A percentile compares a stretch with the other conserved stretches of the same genome.
Evolutionary conservation across 2,888 invertebrate species (phyloP).

Genomic region (Dysmachus trigonus): DNA sequence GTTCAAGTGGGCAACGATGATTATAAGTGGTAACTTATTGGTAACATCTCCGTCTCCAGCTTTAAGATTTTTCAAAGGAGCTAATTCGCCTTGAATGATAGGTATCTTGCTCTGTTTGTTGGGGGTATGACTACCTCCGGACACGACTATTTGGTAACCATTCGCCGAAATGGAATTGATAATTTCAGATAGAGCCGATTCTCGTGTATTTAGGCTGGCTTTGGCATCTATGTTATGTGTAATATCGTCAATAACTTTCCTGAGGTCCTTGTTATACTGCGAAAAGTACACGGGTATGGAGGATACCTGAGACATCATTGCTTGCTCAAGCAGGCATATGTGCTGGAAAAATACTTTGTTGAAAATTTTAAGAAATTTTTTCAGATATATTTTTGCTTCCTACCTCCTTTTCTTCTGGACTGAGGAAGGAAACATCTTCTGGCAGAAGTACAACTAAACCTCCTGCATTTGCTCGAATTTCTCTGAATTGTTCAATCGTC

Average conservation of each 20-base stretch:
- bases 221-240: conserved; percentile 74
- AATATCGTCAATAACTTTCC: conserved; percentile 79
- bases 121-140: conserved; percentile 74
- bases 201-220: conserved; percentile 67
- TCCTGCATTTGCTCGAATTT: conserved; percentile 81
- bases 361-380: not conserved
- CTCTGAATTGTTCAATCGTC: conserved; percentile 78
- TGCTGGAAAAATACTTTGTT: conserved; percentile 66
- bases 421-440: conserved; percentile 72
- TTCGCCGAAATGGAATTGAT: conserved; percentile 90
- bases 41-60: conserved; percentile 67
- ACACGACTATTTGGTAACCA: conserved; percentile 90
- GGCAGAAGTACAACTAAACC: conserved; percentile 88
- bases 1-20: conserved; percentile 93
- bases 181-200: conserved; percentile 84
- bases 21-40: conserved; percentile 81
- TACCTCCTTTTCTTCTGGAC: conserved; percentile 76
- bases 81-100: conserved; percentile 85
- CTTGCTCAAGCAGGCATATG: conserved; percentile 80
- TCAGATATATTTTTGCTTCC: not conserved
- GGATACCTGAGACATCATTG: conserved; percentile 81
- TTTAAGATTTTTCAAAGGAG: conserved; percentile 60
- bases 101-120: conserved; percentile 83
- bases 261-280: conserved; percentile 76
- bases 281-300: conserved; percentile 90